These are phyloP conservation scores for Taenioides sp. DNA, from an alignment of 2,797 vertebrate genomes.

Conservation along the genomic window DNA sequence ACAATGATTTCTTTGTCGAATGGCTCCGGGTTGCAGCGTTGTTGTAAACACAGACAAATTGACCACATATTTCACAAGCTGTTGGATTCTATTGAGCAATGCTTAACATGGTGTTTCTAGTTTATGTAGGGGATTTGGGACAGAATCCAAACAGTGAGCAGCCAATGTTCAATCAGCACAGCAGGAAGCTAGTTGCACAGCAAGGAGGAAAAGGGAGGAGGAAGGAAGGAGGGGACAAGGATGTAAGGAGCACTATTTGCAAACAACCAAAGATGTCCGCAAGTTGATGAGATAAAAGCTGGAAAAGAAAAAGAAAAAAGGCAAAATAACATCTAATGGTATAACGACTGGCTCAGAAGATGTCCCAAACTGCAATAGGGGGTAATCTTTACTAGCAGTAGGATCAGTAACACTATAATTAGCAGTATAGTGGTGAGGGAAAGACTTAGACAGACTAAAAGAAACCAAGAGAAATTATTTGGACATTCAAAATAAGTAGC, in stretches of 20 bases:
- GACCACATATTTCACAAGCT: constrained; percentile 55
- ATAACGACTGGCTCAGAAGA: background rate
- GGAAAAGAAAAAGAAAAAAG: background rate
- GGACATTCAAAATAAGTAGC: too few species aligned
- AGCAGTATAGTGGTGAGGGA: too few species aligned
- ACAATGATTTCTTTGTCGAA: constrained; percentile 41
- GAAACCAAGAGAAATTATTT: too few species aligned
- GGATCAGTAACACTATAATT: too few species aligned
- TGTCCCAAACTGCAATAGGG: background rate
- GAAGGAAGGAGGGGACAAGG: background rate
- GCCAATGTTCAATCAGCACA: constrained; percentile 63
- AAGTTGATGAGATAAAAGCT: background rate
- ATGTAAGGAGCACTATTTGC: background rate
- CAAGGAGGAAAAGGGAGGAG: background rate
- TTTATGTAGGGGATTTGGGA: constrained; percentile 58
- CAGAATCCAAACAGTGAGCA: constrained; percentile 57
- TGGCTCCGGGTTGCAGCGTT: constrained; percentile 27
- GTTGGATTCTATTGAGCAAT: constrained; percentile 47
- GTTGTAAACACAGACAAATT: constrained; percentile 58
- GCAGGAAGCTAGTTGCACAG: constrained; percentile 28
- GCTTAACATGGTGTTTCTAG: constrained; percentile 50
- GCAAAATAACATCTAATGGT: background rate
- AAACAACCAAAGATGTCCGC: background rate
- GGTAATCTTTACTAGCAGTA: background rate
- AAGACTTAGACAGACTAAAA: too few species aligned